Base-by-base conservation (phyloP, 1,140 invertebrate species). In the Archegozetes longisetosus region DNA sequence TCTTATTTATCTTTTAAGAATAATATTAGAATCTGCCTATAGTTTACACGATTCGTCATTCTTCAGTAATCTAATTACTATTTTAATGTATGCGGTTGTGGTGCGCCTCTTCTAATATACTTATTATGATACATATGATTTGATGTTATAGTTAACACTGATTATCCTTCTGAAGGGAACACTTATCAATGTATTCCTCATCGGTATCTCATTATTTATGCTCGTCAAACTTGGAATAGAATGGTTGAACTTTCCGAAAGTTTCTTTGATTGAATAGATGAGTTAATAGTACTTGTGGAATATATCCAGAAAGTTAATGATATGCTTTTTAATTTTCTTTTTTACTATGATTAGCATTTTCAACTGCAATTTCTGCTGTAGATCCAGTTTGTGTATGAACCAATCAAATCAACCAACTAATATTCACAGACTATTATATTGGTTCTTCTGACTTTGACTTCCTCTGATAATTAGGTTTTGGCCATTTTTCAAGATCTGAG, bases 401-500 rank as follows among this genome's bases (percentile, higher is more conserved):
- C 17, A 6, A 40, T 9, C 6, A n/a, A n/a, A n/a, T n/a, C n/a
- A n/a, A n/a, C n/a, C n/a, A n/a, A n/a, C n/a, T n/a, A n/a, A n/a
- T n/a, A n/a, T n/a, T n/a, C n/a, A n/a, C n/a, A n/a, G n/a, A n/a
- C n/a, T n/a, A n/a, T n/a, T n/a, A n/a, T n/a, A n/a, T n/a, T n/a
- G n/a, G n/a, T n/a, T n/a, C n/a, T n/a, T n/a, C n/a, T n/a, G n/a
- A n/a, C n/a, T n/a, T n/a, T n/a, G n/a, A n/a, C n/a, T n/a, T n/a
- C n/a, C n/a, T n/a, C n/a, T n/a, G n/a, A n/a, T 9, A 40, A 40
- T 20, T 46, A 71, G 68, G 78, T 82, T n/a, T 68, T 82, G 6
- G 79, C 80, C 9, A 79, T 83, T 49, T 82, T 82, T 70, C 78
- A 82, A 68, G 82, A 83, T 69, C 72, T 83, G 23, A 78, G 79